Evolutionary conservation across 2,113 vertebrate species (phyloP), one percentile per base, ranked within the genome.

Genomic region (Brachypodius melanocephalos): DNA sequence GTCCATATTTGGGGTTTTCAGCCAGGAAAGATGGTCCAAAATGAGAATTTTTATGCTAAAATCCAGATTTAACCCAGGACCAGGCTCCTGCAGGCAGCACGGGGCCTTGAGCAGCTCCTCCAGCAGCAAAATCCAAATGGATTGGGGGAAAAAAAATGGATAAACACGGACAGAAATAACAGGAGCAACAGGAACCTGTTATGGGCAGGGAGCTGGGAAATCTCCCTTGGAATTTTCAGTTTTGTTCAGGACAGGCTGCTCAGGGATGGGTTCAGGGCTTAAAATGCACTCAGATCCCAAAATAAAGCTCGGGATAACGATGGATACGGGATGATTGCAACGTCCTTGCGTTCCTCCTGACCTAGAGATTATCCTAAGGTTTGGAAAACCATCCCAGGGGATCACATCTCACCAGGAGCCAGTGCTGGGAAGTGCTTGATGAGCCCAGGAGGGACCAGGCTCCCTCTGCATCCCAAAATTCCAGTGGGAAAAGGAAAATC

Each of bases 401-500:
- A 24, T 7, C 16, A 32, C 6, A 61, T n/a, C 71, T 19, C 54
- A 26, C 21, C 40, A 28, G 32, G 19, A 73, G 14, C 52, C 46
- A 20, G 29, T 0, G 0, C 26, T 42, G 81, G 51, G 77, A 31
- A 28, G 14, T 0, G 34, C 36, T 61, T 55, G 72, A 32, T 22
- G 28, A 10, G 17, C 1, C 22, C 66, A 11, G 45, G 42, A 42
- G 9, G 71, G 28, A 31, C 14, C 6, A 0, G 3, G 29, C 5
- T 45, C 55, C 42, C 2, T 0, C 2, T 22, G 48, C n/a, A 78
- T 51, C 84, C 69, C 51, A 34, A 48, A 59, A 68, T 26, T 14
- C 22, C 51, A 17, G 3, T 0, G 3, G 24, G 12, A 22, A 24
- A 40, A 45, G 46, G 46, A 38, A 24, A 3, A 3, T 1, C 31